These are phyloP conservation scores for Toxostoma redivivum DNA, from an alignment of 2,113 vertebrate species.

Conservation along the genomic window DNA sequence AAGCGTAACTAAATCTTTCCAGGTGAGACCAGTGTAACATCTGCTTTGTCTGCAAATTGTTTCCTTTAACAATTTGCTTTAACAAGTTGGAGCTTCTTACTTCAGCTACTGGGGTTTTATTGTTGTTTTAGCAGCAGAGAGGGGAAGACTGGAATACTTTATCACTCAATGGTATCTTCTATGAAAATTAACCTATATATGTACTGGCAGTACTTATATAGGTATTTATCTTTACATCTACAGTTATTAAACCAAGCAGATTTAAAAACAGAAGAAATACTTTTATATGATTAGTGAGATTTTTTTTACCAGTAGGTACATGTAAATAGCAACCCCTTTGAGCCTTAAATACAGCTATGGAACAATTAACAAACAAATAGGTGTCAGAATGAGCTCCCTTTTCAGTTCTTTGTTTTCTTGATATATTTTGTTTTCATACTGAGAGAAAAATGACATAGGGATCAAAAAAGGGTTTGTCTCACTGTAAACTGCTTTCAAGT, in stretches of 20 bases:
- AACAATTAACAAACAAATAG: background rate
- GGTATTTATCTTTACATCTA: background rate
- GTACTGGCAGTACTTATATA: background rate
- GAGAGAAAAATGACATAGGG: background rate
- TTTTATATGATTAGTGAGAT: background rate
- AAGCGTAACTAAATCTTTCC: background rate
- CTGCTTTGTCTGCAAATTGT: background rate
- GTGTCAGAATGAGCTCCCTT: background rate
- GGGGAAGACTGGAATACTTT: background rate
- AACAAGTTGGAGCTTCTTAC: background rate
- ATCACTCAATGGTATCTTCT: background rate
- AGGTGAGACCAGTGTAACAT: background rate
- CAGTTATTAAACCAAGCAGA: background rate
- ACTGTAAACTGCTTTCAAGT: accelerated
- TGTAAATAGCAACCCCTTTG: background rate
- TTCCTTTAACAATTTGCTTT: slow-evolving; percentile 6
- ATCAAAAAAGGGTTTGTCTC: background rate
- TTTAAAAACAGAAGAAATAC: background rate
- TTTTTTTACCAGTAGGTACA: background rate
- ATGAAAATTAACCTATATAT: background rate
- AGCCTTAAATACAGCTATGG: background rate
- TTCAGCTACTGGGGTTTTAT: background rate
- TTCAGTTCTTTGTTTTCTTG: background rate
- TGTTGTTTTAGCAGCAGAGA: background rate
- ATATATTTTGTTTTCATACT: background rate